Conservation (phyloP, 53 echinoderm and acorn worm species). For the Holothuria scabra region DNA sequence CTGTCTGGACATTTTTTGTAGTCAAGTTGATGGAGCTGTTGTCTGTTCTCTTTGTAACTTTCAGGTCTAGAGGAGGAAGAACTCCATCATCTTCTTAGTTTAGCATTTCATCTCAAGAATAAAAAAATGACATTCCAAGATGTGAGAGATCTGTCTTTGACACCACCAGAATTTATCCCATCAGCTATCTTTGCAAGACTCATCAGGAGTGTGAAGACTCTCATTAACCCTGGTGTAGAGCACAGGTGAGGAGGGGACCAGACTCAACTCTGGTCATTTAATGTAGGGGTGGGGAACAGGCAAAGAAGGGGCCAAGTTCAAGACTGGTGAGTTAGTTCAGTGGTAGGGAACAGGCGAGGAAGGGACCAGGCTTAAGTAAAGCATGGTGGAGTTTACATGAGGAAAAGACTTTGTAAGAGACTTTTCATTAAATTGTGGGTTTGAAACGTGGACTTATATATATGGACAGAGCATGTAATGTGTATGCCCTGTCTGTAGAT, state of each 20-base stretch:
- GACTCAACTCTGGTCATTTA: neutral
- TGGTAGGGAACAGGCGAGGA: neutral
- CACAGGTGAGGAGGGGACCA: slow-evolving; percentile 67
- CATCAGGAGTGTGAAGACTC: slow-evolving; percentile 75
- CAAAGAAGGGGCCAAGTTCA: neutral
- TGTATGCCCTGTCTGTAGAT: no score
- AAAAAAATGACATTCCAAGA: slow-evolving; percentile 73
- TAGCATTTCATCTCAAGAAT: slow-evolving; percentile 58
- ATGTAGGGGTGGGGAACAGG: neutral
- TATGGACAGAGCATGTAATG: no score
- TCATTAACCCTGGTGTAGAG: slow-evolving; percentile 79
- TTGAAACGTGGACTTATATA: no score
- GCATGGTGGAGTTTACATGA: no score
- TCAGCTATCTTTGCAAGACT: slow-evolving; percentile 78
- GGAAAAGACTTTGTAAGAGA: no score
- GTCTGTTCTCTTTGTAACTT: neutral
- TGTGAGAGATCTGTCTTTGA: slow-evolving; percentile 52
- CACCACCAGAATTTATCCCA: slow-evolving; percentile 74
- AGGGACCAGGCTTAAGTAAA: no score
- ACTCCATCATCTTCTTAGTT: slow-evolving; percentile 84
- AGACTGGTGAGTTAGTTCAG: neutral
- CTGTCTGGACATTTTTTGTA: no score
- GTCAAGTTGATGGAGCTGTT: neutral
- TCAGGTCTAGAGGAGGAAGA: slow-evolving; percentile 89
- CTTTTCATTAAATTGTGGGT: no score